Evolutionary conservation across 2,888 invertebrate species (phyloP).

Genomic region (Mesorhabditis sp.): DNA sequence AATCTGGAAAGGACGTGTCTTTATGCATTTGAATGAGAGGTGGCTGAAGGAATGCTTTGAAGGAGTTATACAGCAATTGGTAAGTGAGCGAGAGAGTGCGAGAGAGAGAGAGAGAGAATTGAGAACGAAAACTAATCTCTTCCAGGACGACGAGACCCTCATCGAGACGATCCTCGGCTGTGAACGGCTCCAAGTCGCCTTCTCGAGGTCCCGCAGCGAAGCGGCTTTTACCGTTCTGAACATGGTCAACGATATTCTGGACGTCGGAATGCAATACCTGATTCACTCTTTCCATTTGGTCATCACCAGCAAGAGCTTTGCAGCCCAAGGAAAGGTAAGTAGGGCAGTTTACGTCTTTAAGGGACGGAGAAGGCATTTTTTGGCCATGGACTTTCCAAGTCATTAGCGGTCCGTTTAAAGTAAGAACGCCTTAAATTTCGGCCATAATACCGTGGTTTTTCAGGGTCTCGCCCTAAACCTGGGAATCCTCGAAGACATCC

Average conservation of each 20-base stretch:
- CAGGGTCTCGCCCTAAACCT: constrained; percentile 73
- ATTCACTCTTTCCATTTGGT: constrained; percentile 76
- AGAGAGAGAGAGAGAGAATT: neutral
- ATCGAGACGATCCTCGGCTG: constrained; percentile 79
- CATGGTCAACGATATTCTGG: constrained; percentile 75
- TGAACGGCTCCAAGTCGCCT: constrained; percentile 70
- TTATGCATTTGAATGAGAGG: constrained; percentile 79
- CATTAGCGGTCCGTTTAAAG: neutral
- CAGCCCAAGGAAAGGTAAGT: constrained; percentile 67
- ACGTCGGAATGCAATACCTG: constrained; percentile 76
- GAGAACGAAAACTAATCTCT: constrained; percentile 15
- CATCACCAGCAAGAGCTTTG: constrained; percentile 70
- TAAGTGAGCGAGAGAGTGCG: neutral
- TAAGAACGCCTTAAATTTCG: neutral
- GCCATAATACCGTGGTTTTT: constrained; percentile 12
- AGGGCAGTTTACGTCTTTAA: neutral
- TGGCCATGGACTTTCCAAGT: neutral
- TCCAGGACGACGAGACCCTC: constrained; percentile 74
- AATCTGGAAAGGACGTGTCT: constrained; percentile 86
- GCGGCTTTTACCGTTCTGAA: constrained; percentile 79
- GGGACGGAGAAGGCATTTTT: constrained; percentile 5
- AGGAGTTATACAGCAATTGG: constrained; percentile 36
- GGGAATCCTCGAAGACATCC: constrained; percentile 74
- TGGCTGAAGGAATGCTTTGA: constrained; percentile 55
- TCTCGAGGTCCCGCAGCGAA: constrained; percentile 62